These are phyloP conservation scores for Brachionichthys hirsutus DNA, from an alignment of 2,113 vertebrate genomes.

Conservation along the genomic window DNA sequence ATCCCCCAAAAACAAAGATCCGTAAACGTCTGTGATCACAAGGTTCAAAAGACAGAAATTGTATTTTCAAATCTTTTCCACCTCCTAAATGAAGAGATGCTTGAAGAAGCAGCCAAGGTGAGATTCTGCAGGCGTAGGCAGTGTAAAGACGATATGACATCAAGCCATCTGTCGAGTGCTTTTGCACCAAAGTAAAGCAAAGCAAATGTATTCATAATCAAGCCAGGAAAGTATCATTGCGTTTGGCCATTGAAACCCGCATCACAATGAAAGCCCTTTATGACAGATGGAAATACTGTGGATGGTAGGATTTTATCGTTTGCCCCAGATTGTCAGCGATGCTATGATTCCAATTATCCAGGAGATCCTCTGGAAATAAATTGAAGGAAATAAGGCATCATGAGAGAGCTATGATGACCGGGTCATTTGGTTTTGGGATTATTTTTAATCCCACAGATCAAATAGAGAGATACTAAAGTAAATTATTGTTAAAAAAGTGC, in stretches of 20 bases:
- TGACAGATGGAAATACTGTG: background rate
- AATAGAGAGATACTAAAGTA: too few species aligned
- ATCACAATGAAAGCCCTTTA: background rate
- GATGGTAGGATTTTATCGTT: too few species aligned
- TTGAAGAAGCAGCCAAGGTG: background rate
- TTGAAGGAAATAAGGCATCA: background rate
- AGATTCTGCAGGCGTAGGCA: background rate
- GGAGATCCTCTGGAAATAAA: background rate
- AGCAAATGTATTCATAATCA: background rate
- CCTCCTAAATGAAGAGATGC: slow-evolving; percentile 2
- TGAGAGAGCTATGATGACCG: too few species aligned
- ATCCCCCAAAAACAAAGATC: background rate
- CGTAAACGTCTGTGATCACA: background rate
- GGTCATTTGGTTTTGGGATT: too few species aligned
- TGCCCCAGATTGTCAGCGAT: too few species aligned
- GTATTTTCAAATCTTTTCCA: background rate
- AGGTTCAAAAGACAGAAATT: slow-evolving; percentile 6
- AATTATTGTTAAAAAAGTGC: too few species aligned
- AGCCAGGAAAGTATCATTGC: background rate
- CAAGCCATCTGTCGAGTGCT: slow-evolving; percentile 8
- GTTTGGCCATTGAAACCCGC: background rate
- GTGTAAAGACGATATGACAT: background rate
- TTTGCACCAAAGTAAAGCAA: background rate
- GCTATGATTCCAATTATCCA: too few species aligned
- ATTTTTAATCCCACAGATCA: too few species aligned